Evolutionary conservation across 92 coral and sea anemone genomes (phyloP).

Genomic region (Bergia puertoricense): DNA sequence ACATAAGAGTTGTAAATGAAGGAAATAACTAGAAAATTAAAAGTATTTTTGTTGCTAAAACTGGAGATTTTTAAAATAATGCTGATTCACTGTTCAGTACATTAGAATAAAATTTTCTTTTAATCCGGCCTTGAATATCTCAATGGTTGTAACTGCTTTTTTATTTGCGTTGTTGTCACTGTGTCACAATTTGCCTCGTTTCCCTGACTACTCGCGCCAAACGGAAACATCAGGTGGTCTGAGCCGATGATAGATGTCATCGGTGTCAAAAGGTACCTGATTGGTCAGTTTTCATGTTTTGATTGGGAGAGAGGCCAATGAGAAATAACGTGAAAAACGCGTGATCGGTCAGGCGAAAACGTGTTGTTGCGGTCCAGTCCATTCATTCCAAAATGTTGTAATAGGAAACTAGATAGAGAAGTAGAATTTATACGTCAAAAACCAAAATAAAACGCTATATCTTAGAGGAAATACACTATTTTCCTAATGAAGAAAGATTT

Average conservation of each 20-base stretch:
- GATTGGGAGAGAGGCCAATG: conserved; percentile 2
- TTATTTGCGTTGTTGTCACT: too few relatives aligned
- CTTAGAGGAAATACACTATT: neutral
- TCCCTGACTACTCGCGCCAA: conserved; percentile 32
- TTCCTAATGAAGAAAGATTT: neutral
- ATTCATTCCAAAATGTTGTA: neutral
- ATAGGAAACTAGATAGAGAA: neutral
- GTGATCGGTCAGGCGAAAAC: conserved; percentile 36
- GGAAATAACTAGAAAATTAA: too few relatives aligned
- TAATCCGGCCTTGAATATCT: too few relatives aligned
- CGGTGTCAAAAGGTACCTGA: neutral
- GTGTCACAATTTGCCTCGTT: neutral
- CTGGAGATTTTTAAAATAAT: too few relatives aligned
- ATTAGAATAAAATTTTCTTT: too few relatives aligned
- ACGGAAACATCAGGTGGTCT: conserved; percentile 16
- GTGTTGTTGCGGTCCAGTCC: neutral
- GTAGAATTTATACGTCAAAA: conserved; percentile 10
- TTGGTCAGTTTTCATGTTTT: neutral
- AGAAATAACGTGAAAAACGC: conserved; percentile 31
- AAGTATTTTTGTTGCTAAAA: too few relatives aligned
- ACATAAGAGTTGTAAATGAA: too few relatives aligned
- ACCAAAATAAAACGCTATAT: neutral
- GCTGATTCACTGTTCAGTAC: too few relatives aligned
- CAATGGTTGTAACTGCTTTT: too few relatives aligned
- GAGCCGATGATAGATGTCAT: neutral